phyloP scores from a whole-genome alignment of 2,797 vertebrate genomes.

The Odontamblyopus lacepedii region DNA sequence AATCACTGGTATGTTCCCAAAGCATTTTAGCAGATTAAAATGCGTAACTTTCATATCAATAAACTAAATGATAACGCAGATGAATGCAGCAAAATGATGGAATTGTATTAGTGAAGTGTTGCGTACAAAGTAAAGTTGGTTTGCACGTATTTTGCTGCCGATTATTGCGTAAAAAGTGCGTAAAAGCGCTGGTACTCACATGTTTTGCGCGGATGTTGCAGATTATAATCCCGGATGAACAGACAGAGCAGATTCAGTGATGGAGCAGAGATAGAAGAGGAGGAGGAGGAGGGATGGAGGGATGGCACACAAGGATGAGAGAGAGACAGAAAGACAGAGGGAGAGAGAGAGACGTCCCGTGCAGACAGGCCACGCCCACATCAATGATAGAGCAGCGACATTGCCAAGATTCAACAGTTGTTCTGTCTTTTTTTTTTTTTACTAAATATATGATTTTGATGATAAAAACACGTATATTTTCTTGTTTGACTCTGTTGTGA shows the following conservation, averaged over 20 bases:
- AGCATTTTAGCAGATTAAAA: not conserved
- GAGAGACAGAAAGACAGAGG: not conserved
- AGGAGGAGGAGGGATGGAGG: not conserved
- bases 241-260: not conserved
- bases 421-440: no score
- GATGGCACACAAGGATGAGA: not conserved
- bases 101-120: not conserved
- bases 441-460: no score
- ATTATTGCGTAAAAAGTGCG: not conserved
- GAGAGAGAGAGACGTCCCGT: not conserved
- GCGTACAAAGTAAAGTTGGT: not conserved
- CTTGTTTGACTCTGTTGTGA: no score
- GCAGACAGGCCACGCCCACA: not conserved
- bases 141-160: no score
- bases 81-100: not conserved
- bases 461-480: no score
- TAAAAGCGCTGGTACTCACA: slow-evolving; percentile 3
- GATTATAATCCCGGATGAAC: slow-evolving; percentile 13
- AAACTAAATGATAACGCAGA: not conserved
- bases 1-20: not conserved
- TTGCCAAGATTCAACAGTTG: no score
- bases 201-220: not conserved
- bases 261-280: not conserved
- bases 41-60: not conserved
- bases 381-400: no score